Evolutionary conservation across 2,797 vertebrate genomes (phyloP), one percentile per base, ranked within the genome.

Genomic region (Sardinella longiceps): DNA sequence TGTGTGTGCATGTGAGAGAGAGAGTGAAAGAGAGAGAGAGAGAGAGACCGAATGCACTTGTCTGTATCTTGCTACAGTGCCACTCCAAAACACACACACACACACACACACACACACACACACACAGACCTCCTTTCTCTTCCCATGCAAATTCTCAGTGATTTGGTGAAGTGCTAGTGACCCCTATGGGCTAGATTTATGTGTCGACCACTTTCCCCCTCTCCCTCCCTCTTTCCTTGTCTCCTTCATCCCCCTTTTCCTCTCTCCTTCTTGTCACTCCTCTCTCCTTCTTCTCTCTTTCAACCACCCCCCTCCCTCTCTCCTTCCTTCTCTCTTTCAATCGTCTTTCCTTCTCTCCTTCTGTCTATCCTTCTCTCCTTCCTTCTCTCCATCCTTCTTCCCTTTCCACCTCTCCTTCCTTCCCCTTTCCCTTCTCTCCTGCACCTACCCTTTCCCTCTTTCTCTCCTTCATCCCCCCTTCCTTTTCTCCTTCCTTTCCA

Each of bases 141-240:
- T 89, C 87, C 88, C 85, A 86, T 90, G 89, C 92, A 94, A 92
- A 94, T 93, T 92, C 91, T 87, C 90, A 89, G 89, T 93, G 92
- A 92, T 96, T 96, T 88, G 92, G 95, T 94, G 97, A 97, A 94
- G 96, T 96, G 95, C 95, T 96, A 98, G 95, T 98, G 98, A 98
- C 98, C 97, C 97, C 98, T 99, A 98, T 97, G 97, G 97, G 97
- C 96, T 92, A 93, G 95, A 93, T 70, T 58, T 89, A 86, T 90
- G 90, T 90, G 84, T 86, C 87, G 91, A 37, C 66, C 80, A 25
- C 58, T 30, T 50, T 25, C 14, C 45, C 18, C 56, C 56, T 86
- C 80, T 37, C 10, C 9, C n/a, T 51, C 43, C 63, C 63, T 60
- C 45, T 83, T 37, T n/a, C 25, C 50, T 80, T 20, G 15, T 58